Evolutionary conservation across 2,888 invertebrate species (phyloP).

Genomic region (Ormyrus thymus): DNA sequence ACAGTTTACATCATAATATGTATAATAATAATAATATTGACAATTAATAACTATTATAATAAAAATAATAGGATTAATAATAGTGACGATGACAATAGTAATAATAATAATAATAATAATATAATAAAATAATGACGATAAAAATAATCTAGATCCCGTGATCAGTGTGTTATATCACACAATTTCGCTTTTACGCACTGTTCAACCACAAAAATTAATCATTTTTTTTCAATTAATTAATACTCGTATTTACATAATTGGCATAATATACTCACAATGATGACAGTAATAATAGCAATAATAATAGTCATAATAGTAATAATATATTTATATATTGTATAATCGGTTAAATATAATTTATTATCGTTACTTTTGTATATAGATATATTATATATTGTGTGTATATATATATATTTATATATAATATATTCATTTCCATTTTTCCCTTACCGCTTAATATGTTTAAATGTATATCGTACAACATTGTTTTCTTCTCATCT

Average conservation of each 20-base stretch:
- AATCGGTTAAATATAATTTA: slow-evolving; percentile 66
- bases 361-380: slow-evolving; percentile 66
- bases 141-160: slow-evolving; percentile 51
- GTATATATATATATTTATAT: slow-evolving; percentile 53
- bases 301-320: slow-evolving; percentile 54
- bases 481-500: slow-evolving; percentile 50
- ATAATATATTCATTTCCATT: slow-evolving; percentile 61
- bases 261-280: slow-evolving; percentile 67
- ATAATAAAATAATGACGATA: slow-evolving; percentile 46
- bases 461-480: slow-evolving; percentile 60
- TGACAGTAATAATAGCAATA: slow-evolving; percentile 61
- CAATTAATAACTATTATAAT: slow-evolving; percentile 39
- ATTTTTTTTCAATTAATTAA: slow-evolving; percentile 57
- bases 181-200: slow-evolving; percentile 46
- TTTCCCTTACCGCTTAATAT: slow-evolving; percentile 52
- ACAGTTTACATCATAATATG: slow-evolving; percentile 61
- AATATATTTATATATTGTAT: slow-evolving; percentile 55
- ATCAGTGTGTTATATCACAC: slow-evolving; percentile 54
- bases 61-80: slow-evolving; percentile 46
- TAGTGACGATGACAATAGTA: slow-evolving; percentile 42
- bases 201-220: slow-evolving; percentile 48
- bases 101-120: slow-evolving; percentile 27
- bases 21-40: slow-evolving; percentile 38
- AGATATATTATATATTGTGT: slow-evolving; percentile 64
- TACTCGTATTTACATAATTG: slow-evolving; percentile 69